These are phyloP conservation scores for Mesembrinibis cayennensis DNA, from an alignment of 2,113 vertebrate genomes.

Conservation along the genomic window DNA sequence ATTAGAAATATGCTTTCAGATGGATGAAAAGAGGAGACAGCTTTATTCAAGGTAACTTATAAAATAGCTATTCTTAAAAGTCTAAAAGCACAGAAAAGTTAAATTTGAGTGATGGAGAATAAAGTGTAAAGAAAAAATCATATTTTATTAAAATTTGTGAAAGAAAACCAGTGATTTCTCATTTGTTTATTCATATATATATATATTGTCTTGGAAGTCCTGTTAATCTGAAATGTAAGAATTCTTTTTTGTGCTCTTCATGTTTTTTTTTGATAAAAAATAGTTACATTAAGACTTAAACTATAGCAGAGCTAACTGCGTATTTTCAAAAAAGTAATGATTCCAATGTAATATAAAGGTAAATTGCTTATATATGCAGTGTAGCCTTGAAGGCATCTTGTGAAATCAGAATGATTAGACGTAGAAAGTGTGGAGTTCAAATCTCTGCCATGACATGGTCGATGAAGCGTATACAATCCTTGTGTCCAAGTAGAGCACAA, in stretches of 20 bases:
- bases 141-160: background rate
- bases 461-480: background rate
- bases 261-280: background rate
- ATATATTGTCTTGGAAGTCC: background rate
- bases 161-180: background rate
- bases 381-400: background rate
- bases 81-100: background rate
- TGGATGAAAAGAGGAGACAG: background rate
- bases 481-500: background rate
- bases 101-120: background rate
- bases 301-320: background rate
- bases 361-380: background rate
- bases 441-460: background rate
- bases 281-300: background rate
- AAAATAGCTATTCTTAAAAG: background rate
- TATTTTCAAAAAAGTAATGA: background rate
- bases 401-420: background rate
- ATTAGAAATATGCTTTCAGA: background rate
- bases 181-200: background rate
- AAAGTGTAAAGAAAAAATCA: background rate
- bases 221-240: background rate
- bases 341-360: background rate
- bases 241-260: background rate
- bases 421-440: background rate
- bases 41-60: background rate